Conservation (phyloP, 2,888 invertebrate genomes). For the Athripsodes cinereus region DNA sequence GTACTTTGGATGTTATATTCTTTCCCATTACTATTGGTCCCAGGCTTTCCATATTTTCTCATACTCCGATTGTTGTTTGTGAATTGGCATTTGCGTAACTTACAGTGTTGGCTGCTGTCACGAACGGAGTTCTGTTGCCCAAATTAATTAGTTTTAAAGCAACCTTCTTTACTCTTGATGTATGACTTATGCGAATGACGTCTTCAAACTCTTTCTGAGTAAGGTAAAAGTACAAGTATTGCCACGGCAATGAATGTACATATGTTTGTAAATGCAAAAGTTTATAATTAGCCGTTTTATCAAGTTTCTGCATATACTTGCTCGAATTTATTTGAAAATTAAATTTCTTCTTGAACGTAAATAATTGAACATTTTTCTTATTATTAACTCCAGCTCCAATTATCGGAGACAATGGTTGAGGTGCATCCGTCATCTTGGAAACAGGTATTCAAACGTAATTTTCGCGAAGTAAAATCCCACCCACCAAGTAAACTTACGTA, state of each 20-base stretch:
- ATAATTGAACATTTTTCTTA: neutral
- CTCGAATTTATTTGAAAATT: neutral
- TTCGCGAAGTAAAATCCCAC: no score
- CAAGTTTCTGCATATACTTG: neutral
- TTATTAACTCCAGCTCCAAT: neutral
- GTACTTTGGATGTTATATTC: constrained; percentile 4
- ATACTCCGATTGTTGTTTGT: constrained; percentile 16
- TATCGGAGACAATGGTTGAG: neutral
- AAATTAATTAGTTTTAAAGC: constrained; percentile 9
- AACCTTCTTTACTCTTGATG: neutral
- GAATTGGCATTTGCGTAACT: constrained; percentile 14
- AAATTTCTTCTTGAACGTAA: neutral
- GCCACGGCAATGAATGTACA: constrained; percentile 9
- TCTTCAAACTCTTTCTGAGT: neutral
- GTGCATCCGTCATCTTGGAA: neutral
- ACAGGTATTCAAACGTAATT: no score
- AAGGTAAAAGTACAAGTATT: constrained; percentile 7
- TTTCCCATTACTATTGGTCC: constrained; percentile 1
- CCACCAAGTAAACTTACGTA: no score
- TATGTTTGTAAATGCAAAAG: neutral
- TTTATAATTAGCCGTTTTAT: neutral
- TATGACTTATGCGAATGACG: constrained; percentile 1
- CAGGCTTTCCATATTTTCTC: constrained; percentile 15
- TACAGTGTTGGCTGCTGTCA: constrained; percentile 6
- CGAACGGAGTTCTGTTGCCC: constrained; percentile 16